These are phyloP conservation scores for Taeniopygia guttata DNA, from an alignment of 2,797 vertebrate species.

Conservation along the genomic window DNA sequence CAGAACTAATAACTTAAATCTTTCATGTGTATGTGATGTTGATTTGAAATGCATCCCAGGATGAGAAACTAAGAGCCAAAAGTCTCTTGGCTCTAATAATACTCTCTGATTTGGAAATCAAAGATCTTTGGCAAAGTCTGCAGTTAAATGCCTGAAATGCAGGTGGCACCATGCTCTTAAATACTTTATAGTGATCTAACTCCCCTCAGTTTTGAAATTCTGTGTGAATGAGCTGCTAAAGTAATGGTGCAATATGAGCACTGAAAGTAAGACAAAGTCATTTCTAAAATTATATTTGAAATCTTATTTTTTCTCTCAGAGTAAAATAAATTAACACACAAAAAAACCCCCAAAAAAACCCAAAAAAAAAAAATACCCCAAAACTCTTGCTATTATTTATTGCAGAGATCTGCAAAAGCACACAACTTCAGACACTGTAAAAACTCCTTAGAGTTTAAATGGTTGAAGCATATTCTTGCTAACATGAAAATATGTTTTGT, in stretches of 20 bases:
- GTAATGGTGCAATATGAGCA: not conserved
- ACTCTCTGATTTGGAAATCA: conserved; percentile 32
- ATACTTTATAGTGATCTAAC: conserved; percentile 28
- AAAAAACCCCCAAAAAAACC: not conserved
- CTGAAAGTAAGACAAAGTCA: not conserved
- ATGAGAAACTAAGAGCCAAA: not conserved
- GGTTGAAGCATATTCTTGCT: not conserved
- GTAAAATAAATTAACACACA: not conserved
- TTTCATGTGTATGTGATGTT: not conserved
- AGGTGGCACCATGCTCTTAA: conserved; percentile 18
- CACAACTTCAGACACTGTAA: not conserved
- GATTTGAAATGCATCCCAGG: not conserved
- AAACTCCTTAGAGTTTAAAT: not conserved
- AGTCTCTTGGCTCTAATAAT: not conserved
- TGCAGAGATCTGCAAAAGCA: not conserved
- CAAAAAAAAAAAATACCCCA: not conserved
- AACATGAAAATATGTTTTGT: not conserved
- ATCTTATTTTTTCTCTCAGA: not conserved
- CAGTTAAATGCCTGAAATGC: not conserved
- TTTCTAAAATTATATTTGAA: not conserved
- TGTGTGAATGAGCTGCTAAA: conserved; percentile 22
- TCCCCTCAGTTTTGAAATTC: conserved; percentile 9
- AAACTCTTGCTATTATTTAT: not conserved
- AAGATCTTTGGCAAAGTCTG: not conserved
- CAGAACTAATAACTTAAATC: not conserved